A percentile compares a stretch with the other conserved stretches of the same genome.
These are phyloP conservation scores for Caerostris extrusa DNA, from an alignment of 1,140 invertebrate species.

Conservation along the genomic window DNA sequence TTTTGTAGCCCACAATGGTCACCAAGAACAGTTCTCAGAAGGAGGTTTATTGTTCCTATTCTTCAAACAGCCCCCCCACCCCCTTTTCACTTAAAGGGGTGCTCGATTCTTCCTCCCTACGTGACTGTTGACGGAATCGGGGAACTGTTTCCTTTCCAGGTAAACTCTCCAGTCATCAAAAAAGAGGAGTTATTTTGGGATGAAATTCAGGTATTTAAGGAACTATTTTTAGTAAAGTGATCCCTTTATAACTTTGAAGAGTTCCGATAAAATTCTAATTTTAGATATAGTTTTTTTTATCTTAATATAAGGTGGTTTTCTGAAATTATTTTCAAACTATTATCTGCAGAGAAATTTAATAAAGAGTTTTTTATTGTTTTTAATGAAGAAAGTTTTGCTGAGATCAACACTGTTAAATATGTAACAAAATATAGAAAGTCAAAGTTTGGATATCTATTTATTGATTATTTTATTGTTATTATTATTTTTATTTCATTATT, in stretches of 20 bases:
- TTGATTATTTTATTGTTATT: too few relatives aligned
- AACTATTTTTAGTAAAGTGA: neutral
- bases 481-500: too few relatives aligned
- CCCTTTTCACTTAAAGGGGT: neutral
- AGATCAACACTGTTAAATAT: too few relatives aligned
- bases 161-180: neutral
- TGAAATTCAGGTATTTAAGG: neutral
- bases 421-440: too few relatives aligned
- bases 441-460: too few relatives aligned
- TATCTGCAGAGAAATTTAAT: too few relatives aligned
- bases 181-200: neutral
- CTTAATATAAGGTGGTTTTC: too few relatives aligned
- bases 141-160: neutral
- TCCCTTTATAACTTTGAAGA: neutral
- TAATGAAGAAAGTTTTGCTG: too few relatives aligned
- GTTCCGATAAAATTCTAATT: constrained; percentile 1
- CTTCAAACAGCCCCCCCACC: neutral
- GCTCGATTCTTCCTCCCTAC: neutral
- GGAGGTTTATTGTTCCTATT: neutral
- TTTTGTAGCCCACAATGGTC: neutral
- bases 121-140: neutral
- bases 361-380: too few relatives aligned
- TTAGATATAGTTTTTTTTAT: neutral
- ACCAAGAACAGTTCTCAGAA: neutral
- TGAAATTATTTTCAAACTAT: too few relatives aligned